phyloP scores from a whole-genome alignment of 1,140 invertebrate species.

The Cardiocondyla obscurior region DNA sequence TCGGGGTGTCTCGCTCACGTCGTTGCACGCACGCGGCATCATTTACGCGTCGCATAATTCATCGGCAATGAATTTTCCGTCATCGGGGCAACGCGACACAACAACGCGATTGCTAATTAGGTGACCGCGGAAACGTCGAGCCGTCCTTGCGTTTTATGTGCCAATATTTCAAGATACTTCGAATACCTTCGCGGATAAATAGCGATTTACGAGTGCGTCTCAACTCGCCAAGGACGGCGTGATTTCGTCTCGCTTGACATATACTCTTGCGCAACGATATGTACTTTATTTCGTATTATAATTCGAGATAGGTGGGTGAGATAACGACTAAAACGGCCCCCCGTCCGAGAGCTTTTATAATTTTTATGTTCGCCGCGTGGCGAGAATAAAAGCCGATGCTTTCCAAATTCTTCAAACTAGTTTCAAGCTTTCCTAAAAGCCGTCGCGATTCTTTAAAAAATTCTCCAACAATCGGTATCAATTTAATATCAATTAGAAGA shows the following conservation, averaged over 20 bases:
- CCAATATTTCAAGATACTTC: slow-evolving; percentile 39
- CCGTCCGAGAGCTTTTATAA: too few relatives aligned
- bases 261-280: neutral
- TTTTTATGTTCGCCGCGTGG: neutral
- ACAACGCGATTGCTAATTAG: slow-evolving; percentile 16
- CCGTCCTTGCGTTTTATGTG: neutral
- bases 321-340: too few relatives aligned
- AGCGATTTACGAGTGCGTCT: neutral
- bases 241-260: slow-evolving; percentile 17
- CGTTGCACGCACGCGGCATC: neutral
- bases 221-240: neutral
- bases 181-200: neutral
- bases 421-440: neutral
- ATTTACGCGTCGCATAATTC: slow-evolving; percentile 14
- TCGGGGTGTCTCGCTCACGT: neutral
- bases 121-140: neutral
- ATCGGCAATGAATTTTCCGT: neutral
- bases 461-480: neutral
- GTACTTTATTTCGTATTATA: neutral
- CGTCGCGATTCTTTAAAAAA: neutral
- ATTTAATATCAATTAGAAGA: too few relatives aligned
- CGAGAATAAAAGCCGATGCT: neutral
- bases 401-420: neutral
- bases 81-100: neutral
- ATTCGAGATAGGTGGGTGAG: too few relatives aligned